Evolutionary conservation across 2,888 invertebrate species (phyloP).

Genomic region (Trichogramma dendrolimi): DNA sequence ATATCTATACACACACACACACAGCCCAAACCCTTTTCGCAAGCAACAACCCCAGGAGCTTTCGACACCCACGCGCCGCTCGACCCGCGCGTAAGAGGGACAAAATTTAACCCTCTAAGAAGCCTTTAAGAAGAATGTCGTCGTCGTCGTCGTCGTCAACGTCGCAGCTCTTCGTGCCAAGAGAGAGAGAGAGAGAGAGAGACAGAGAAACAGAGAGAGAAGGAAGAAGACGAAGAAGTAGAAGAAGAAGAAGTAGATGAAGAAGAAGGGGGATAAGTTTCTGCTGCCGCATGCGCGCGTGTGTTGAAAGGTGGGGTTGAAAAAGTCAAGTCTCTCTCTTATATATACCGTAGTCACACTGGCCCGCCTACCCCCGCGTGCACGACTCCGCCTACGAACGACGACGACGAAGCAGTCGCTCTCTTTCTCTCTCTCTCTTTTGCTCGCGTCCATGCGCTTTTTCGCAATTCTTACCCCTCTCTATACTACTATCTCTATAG

Average conservation of each 20-base stretch:
- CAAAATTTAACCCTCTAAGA: slow-evolving; percentile 49
- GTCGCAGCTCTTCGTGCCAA: too few species aligned
- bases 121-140: slow-evolving; percentile 48
- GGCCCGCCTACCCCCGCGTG: slow-evolving; percentile 33
- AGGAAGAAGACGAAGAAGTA: slow-evolving; percentile 1
- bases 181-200: slow-evolving; percentile 33
- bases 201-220: background rate
- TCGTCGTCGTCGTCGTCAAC: too few species aligned
- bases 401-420: slow-evolving; percentile 38
- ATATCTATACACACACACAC: background rate
- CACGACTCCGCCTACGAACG: slow-evolving; percentile 36
- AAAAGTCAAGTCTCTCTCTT: slow-evolving; percentile 49
- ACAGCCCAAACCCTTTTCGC: slow-evolving; percentile 10
- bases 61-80: slow-evolving; percentile 11
- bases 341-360: slow-evolving; percentile 25
- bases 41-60: slow-evolving; percentile 1
- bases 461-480: too few species aligned
- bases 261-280: slow-evolving; percentile 24
- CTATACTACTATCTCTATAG: too few species aligned
- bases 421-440: slow-evolving; percentile 33
- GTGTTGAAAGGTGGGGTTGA: slow-evolving; percentile 46
- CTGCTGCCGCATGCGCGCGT: slow-evolving; percentile 29
- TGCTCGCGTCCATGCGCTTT: background rate
- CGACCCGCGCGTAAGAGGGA: slow-evolving; percentile 32
- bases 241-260: slow-evolving; percentile 13